Conservation (phyloP, 2,797 vertebrate species). For the Fistularia tabacaria region DNA sequence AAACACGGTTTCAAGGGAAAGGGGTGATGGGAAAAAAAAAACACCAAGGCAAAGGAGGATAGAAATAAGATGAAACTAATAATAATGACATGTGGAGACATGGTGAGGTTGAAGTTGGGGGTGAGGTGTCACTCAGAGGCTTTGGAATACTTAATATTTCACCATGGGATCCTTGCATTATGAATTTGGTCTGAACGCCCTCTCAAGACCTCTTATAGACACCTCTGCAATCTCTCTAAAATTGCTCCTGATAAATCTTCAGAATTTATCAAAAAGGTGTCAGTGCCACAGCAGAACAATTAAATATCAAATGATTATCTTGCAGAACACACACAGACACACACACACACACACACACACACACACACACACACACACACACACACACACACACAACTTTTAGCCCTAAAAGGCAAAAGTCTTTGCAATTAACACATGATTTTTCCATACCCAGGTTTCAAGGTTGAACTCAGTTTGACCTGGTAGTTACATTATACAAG, state of each 20-base stretch:
- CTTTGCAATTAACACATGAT: slow-evolving; percentile 31
- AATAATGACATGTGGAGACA: slow-evolving; percentile 46
- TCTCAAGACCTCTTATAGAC: slow-evolving; percentile 61
- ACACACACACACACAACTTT: slow-evolving; percentile 7
- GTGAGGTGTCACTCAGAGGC: slow-evolving; percentile 70
- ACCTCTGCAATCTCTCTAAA: slow-evolving; percentile 33
- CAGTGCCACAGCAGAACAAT: slow-evolving; percentile 3
- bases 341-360: slow-evolving; percentile 1
- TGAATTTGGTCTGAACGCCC: slow-evolving; percentile 68
- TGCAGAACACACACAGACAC: neutral
- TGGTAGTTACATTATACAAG: slow-evolving; percentile 20
- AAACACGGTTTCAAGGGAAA: slow-evolving; percentile 2
- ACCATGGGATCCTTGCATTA: slow-evolving; percentile 67
- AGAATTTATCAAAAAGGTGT: slow-evolving; percentile 30
- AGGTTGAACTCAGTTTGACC: slow-evolving; percentile 55
- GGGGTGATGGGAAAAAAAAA: slow-evolving; percentile 4
- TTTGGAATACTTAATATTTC: slow-evolving; percentile 74
- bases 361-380: neutral
- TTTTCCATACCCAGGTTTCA: slow-evolving; percentile 35
- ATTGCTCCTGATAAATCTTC: slow-evolving; percentile 51
- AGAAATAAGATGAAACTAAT: neutral
- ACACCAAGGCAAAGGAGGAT: slow-evolving; percentile 24
- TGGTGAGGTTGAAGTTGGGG: slow-evolving; percentile 61
- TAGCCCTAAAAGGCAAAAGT: slow-evolving; percentile 11
- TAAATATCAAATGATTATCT: neutral